Conservation (phyloP, 2,797 vertebrate species). For the Hapalemur alaotrensis region DNA sequence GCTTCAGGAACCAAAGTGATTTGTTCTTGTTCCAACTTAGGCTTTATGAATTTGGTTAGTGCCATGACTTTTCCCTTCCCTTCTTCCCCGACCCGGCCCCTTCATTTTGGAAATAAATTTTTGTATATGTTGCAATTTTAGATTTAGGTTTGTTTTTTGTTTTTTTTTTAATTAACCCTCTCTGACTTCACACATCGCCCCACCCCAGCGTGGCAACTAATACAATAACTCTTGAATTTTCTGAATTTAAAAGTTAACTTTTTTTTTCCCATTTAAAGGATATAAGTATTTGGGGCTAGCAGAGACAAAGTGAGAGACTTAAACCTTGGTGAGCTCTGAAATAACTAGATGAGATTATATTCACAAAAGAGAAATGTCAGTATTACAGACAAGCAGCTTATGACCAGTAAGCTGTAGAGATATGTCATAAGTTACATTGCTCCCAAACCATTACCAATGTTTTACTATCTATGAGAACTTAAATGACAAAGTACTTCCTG, state of each 20-base stretch:
- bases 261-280: conserved; percentile 72
- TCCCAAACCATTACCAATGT: not conserved
- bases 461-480: conserved; percentile 50
- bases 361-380: conserved; percentile 43
- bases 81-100: conserved; percentile 44
- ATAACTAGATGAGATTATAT: not conserved
- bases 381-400: not conserved
- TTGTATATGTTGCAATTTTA: conserved; percentile 87
- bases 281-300: conserved; percentile 74
- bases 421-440: not conserved
- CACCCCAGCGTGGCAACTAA: conserved; percentile 71
- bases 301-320: conserved; percentile 6
- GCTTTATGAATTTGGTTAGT: conserved; percentile 79
- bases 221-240: conserved; percentile 79
- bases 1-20: conserved; percentile 75
- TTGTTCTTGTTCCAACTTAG: conserved; percentile 74
- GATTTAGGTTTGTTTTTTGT: conserved; percentile 1
- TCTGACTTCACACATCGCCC: not conserved
- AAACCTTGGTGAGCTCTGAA: conserved; percentile 51
- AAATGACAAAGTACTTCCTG: conserved; percentile 65
- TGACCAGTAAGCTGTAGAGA: conserved; percentile 39
- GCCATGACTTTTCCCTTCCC: not conserved
- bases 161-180: conserved; percentile 52
- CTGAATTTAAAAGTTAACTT: conserved; percentile 81
- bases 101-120: conserved; percentile 85